Percentiles rank a stretch among this genome's conserved stretches.
Evolutionary conservation across 2,888 invertebrate genomes (phyloP).

Genomic region (Eupithecia centaureata): DNA sequence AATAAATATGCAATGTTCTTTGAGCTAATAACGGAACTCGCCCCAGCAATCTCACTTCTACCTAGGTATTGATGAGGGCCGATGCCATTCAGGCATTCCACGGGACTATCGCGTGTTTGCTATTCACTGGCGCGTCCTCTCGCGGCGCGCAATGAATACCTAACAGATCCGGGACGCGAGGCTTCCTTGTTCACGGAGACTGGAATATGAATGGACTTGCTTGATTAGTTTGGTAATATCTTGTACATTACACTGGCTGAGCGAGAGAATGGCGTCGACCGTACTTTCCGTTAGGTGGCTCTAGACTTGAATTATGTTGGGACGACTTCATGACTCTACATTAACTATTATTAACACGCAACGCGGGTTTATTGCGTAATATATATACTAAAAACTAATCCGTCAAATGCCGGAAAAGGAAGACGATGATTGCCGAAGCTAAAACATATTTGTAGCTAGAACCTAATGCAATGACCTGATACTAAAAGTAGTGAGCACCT

Average conservation of each 20-base stretch:
- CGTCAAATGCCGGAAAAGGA: neutral
- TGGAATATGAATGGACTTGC: neutral
- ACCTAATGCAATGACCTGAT: neutral
- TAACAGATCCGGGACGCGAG: conserved; percentile 34
- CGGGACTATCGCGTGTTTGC: conserved; percentile 13
- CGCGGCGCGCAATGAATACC: conserved; percentile 47
- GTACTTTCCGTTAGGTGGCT: neutral
- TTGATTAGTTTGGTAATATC: conserved; percentile 13
- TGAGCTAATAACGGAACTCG: conserved; percentile 2
- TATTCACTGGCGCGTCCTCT: conserved; percentile 31
- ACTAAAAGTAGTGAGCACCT: neutral
- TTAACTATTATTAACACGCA: neutral
- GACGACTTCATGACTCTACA: neutral
- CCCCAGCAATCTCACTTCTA: neutral
- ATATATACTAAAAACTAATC: neutral
- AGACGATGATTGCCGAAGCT: neutral
- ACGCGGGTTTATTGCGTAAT: neutral
- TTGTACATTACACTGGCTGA: neutral
- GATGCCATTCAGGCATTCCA: neutral
- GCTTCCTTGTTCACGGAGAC: conserved; percentile 19
- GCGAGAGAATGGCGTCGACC: neutral
- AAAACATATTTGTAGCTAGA: neutral
- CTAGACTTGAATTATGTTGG: neutral
- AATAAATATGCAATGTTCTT: conserved; percentile 14
- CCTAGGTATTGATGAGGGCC: neutral